A percentile compares a stretch with the other conserved stretches of the same genome.
Evolutionary conservation across 1,140 invertebrate species (phyloP).

Genomic region (Phenacoccus solenopsis): DNA sequence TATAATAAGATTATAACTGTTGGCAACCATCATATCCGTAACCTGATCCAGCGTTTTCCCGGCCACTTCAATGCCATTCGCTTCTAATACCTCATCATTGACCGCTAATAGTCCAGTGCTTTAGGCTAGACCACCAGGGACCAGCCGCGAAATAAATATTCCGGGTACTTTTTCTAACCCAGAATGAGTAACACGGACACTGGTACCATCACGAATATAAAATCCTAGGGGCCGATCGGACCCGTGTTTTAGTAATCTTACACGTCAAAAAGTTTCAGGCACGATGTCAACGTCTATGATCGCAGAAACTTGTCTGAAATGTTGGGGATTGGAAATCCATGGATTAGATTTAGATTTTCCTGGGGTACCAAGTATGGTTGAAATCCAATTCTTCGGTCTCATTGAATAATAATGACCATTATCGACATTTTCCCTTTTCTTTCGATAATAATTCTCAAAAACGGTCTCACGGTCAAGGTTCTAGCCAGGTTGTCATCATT

Average conservation of each 20-base stretch:
- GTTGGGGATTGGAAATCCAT: constrained; percentile 90
- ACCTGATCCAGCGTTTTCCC: constrained; percentile 96
- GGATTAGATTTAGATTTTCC: constrained; percentile 62
- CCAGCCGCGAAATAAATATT: constrained; percentile 89
- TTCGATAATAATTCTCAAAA: constrained; percentile 81
- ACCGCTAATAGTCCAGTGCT: constrained; percentile 93
- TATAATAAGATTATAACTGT: constrained; percentile 97
- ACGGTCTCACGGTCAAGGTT: constrained; percentile 68
- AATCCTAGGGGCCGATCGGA: constrained; percentile 94
- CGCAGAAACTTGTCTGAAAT: constrained; percentile 91
- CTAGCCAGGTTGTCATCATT: constrained; percentile 92
- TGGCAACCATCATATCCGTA: constrained; percentile 99
- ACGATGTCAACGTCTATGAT: constrained; percentile 99
- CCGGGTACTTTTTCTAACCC: constrained; percentile 80
- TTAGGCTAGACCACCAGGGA: constrained; percentile 75
- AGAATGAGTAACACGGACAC: constrained; percentile 71
- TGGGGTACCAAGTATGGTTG: constrained; percentile 66
- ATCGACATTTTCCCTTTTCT: constrained; percentile 72
- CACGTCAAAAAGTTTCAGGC: constrained; percentile 91
- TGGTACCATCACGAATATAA: constrained; percentile 84
- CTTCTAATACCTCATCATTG: constrained; percentile 98
- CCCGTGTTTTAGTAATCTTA: constrained; percentile 94
- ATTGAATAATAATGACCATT: constrained; percentile 65
- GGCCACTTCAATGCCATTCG: constrained; percentile 98
- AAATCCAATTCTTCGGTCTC: constrained; percentile 67